Evolutionary conservation across 1,140 invertebrate species (phyloP).

Genomic region (Goniozus legneri): DNA sequence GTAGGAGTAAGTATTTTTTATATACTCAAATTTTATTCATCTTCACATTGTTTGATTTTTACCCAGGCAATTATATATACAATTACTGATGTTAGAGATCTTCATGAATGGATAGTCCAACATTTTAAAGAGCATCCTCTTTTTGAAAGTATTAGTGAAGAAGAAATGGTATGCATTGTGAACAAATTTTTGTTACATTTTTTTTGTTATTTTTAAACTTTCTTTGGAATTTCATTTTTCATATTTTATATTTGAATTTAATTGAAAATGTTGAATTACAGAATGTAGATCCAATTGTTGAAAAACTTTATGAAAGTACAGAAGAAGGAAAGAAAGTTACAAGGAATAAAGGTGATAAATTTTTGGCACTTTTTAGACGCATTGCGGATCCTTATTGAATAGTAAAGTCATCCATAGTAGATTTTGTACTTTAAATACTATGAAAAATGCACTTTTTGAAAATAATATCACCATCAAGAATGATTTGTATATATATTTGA

Average conservation of each 20-base stretch:
- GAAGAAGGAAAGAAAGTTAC: conserved; percentile 99
- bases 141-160: conserved; percentile 71
- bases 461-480: too few relatives aligned
- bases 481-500: too few relatives aligned
- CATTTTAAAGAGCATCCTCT: conserved; percentile 91
- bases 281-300: conserved; percentile 79
- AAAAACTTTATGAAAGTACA: conserved; percentile 86
- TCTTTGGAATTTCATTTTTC: conserved; percentile 7
- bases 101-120: conserved; percentile 95
- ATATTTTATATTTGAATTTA: neutral
- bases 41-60: conserved; percentile 8
- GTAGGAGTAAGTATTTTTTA: conserved; percentile 64
- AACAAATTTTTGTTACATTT: conserved; percentile 6
- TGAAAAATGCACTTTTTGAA: too few relatives aligned
- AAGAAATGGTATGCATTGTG: conserved; percentile 18
- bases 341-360: conserved; percentile 92
- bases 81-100: conserved; percentile 95
- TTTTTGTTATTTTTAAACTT: conserved; percentile 7
- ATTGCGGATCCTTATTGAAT: conserved; percentile 59
- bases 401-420: too few relatives aligned
- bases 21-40: conserved; percentile 10
- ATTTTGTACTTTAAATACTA: too few relatives aligned
- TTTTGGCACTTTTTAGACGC: conserved; percentile 84
- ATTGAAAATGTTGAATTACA: conserved; percentile 42
- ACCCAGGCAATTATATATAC: conserved; percentile 91